Evolutionary conservation across 1,140 invertebrate species (phyloP).

Genomic region (Pseudomyrmex flavicornis): DNA sequence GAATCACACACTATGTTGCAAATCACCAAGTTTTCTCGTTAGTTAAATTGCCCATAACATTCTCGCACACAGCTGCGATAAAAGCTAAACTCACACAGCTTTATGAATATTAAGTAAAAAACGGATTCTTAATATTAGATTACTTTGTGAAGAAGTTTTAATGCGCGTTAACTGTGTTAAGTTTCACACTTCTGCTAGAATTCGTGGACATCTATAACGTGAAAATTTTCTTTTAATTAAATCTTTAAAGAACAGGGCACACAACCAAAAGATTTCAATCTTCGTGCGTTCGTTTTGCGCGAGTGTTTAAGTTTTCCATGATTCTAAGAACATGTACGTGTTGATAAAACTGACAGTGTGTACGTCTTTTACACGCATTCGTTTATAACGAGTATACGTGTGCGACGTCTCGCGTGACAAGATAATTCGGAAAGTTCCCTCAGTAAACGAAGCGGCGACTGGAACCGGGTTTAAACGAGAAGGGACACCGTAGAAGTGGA

Average conservation of each 20-base stretch:
- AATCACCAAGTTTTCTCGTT: constrained; percentile 14
- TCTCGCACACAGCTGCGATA: not conserved
- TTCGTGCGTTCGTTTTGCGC: constrained; percentile 38
- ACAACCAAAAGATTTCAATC: constrained; percentile 57
- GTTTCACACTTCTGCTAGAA: constrained; percentile 14
- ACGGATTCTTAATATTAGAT: constrained; percentile 37
- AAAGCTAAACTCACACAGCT: constrained; percentile 1
- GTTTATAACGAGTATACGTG: constrained; percentile 73
- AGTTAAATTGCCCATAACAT: constrained; percentile 25
- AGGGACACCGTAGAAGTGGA: constrained; percentile 39
- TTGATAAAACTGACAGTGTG: constrained; percentile 49
- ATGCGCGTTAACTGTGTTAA: constrained; percentile 20
- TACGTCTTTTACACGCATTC: constrained; percentile 65
- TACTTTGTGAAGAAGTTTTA: constrained; percentile 26
- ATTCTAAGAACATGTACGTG: constrained; percentile 38
- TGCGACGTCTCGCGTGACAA: constrained; percentile 76
- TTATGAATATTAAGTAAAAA: constrained; percentile 40
- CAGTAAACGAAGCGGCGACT: constrained; percentile 46
- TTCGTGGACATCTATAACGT: constrained; percentile 35
- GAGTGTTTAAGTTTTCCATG: constrained; percentile 61
- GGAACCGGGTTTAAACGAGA: constrained; percentile 37
- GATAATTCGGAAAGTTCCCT: constrained; percentile 81
- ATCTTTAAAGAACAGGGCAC: constrained; percentile 10
- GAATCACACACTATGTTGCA: not conserved
- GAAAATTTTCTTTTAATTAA: constrained; percentile 60